Conservation (phyloP, 1,140 invertebrate genomes). For the Orchestia grillus region DNA sequence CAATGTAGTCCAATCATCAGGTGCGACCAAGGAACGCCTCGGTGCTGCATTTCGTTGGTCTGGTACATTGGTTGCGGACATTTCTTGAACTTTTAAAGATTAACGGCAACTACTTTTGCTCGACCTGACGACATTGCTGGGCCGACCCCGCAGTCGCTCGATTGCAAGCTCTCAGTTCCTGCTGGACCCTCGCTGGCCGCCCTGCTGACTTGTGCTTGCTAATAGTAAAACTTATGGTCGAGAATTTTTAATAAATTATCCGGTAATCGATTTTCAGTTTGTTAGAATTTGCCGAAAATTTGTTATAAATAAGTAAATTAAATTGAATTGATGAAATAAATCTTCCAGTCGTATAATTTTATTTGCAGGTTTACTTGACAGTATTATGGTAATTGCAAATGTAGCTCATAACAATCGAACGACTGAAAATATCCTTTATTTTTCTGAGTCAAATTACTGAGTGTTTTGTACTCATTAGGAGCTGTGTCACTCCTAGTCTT, state of each 20-base stretch:
- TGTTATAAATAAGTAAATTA: background rate
- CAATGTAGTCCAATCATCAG: background rate
- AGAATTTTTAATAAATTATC: background rate
- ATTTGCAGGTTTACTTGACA: too few species aligned
- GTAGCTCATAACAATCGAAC: background rate
- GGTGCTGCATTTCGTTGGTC: background rate
- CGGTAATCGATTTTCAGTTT: background rate
- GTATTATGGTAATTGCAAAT: too few species aligned
- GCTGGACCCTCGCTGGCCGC: background rate
- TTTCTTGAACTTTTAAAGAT: constrained; percentile 11
- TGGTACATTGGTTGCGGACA: background rate
- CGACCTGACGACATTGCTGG: background rate
- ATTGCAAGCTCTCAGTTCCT: background rate
- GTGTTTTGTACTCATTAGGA: background rate
- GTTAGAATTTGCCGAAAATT: background rate
- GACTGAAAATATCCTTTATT: too few species aligned
- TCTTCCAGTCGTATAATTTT: background rate
- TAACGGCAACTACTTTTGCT: background rate
- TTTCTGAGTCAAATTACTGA: background rate
- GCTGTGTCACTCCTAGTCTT: background rate
- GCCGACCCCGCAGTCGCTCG: background rate
- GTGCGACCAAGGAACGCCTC: background rate
- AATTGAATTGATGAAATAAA: background rate
- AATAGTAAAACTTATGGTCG: background rate
- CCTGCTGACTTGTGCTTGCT: too few species aligned